Percentiles rank a stretch among this genome's conserved stretches.
Evolutionary conservation across 2,113 vertebrate species (phyloP).

Genomic region (Nymphicus hollandicus): DNA sequence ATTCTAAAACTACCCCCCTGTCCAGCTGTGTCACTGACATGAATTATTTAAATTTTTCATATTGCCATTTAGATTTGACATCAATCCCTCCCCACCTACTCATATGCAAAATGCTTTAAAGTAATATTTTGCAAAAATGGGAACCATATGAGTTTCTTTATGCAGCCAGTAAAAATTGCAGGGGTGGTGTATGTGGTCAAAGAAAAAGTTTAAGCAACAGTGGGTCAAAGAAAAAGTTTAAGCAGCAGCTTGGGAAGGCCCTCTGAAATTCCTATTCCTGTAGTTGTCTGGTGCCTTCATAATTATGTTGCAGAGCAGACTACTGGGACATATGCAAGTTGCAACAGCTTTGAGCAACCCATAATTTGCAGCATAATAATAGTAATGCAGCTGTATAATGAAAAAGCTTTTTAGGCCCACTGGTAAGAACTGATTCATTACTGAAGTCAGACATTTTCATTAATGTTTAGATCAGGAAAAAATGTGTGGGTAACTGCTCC

Average conservation of each 20-base stretch:
- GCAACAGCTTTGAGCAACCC: not conserved
- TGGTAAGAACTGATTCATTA: not conserved
- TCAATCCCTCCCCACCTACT: not conserved
- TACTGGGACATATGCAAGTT: not conserved
- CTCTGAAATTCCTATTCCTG: not conserved
- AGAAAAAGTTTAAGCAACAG: not conserved
- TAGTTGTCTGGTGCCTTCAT: not conserved
- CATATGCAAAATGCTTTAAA: conserved; percentile 40
- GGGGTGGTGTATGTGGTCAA: not conserved
- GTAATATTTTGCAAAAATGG: conserved; percentile 56
- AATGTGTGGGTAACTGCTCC: not conserved
- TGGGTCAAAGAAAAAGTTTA: not conserved
- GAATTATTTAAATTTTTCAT: not conserved
- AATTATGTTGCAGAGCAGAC: not conserved
- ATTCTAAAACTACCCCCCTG: not conserved
- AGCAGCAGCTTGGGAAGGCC: not conserved
- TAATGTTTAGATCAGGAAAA: not conserved
- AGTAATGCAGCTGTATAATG: not conserved
- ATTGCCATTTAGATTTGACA: not conserved
- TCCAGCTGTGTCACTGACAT: not conserved
- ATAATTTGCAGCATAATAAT: not conserved
- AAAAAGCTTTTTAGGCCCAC: not conserved
- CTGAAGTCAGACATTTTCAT: not conserved
- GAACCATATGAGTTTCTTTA: conserved; percentile 53
- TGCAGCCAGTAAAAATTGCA: conserved; percentile 47